Percentiles rank a stretch among this genome's conserved stretches.
phyloP scores from a whole-genome alignment of 2,113 vertebrate genomes.

The Plecotus auritus region DNA sequence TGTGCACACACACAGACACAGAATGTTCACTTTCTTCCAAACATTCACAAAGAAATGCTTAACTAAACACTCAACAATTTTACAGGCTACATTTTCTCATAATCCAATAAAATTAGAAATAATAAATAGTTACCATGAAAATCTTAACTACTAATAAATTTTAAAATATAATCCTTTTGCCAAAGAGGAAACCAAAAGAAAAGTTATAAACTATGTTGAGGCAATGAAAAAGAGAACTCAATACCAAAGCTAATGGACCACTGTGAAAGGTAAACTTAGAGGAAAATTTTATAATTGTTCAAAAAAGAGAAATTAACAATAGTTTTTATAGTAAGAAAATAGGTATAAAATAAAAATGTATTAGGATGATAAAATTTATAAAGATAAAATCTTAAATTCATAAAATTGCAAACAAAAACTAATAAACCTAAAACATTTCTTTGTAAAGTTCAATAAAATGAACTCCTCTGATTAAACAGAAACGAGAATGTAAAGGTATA shows the following conservation, averaged over 20 bases:
- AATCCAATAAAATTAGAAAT: neutral
- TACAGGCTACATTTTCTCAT: neutral
- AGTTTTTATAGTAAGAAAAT: slow-evolving; percentile 9
- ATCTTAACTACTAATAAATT: neutral
- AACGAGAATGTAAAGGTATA: neutral
- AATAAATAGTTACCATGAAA: neutral
- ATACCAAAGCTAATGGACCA: neutral
- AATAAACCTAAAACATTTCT: neutral
- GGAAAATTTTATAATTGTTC: neutral
- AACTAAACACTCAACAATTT: neutral
- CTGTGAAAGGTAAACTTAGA: neutral
- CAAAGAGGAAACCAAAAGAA: neutral
- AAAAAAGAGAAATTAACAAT: neutral
- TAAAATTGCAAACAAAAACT: neutral
- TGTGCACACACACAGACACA: neutral
- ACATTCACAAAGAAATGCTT: neutral
- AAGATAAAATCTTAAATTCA: neutral
- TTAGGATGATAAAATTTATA: neutral
- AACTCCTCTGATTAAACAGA: neutral
- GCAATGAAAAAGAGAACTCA: neutral
- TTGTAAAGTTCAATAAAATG: neutral
- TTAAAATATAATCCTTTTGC: neutral
- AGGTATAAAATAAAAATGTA: neutral
- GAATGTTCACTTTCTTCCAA: slow-evolving; percentile 22
- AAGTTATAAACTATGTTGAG: neutral